Evolutionary conservation across 2,797 vertebrate species (phyloP).

Genomic region (Distichodus sexfasciatus): DNA sequence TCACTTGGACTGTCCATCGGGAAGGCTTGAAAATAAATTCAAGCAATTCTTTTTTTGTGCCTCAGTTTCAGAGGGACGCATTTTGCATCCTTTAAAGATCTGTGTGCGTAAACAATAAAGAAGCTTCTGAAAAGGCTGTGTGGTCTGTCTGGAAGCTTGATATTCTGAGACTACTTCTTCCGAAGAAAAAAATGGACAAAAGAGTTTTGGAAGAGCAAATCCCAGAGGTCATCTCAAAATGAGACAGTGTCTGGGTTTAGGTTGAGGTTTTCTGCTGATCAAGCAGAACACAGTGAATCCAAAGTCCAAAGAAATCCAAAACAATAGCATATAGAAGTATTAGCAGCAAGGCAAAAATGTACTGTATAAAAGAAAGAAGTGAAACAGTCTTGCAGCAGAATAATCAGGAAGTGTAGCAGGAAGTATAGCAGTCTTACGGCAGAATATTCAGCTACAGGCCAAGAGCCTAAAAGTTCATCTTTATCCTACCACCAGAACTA

Average conservation of each 20-base stretch:
- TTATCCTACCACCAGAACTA: too few relatives aligned
- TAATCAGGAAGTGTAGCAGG: too few relatives aligned
- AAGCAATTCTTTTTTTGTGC: slow-evolving; percentile 69
- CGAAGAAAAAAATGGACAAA: background rate
- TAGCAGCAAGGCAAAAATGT: too few relatives aligned
- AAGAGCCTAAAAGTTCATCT: too few relatives aligned
- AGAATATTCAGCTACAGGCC: too few relatives aligned
- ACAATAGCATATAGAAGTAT: too few relatives aligned
- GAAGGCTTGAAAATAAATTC: slow-evolving; percentile 66
- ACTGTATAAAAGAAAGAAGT: too few relatives aligned
- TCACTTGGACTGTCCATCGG: slow-evolving; percentile 55
- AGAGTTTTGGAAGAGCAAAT: background rate
- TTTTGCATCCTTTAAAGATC: slow-evolving; percentile 11
- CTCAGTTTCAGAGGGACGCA: slow-evolving; percentile 55
- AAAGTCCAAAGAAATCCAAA: too few relatives aligned
- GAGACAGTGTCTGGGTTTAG: background rate
- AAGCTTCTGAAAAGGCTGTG: background rate
- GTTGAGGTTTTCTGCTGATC: background rate
- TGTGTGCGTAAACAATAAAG: slow-evolving; percentile 22
- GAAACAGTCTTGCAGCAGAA: too few relatives aligned
- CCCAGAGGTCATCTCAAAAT: background rate
- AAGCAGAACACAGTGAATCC: background rate
- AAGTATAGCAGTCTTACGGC: too few relatives aligned
- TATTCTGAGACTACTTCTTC: background rate
- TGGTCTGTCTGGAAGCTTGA: background rate